phyloP scores from a whole-genome alignment of 2,113 vertebrate genomes.

The Rhombomys opimus region DNA sequence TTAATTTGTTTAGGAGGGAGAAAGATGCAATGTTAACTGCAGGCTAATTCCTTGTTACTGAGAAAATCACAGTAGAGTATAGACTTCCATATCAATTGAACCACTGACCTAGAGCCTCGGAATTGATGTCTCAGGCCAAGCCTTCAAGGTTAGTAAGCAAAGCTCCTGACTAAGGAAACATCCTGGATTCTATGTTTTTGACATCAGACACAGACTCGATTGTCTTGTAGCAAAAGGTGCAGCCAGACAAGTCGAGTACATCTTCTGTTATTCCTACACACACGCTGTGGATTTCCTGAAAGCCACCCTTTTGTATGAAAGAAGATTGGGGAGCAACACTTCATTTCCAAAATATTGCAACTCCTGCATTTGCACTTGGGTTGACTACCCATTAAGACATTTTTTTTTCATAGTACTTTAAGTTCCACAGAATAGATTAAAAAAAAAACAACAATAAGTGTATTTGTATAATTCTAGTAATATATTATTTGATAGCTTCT shows the following conservation, averaged over 20 bases:
- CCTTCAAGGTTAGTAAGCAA: constrained; percentile 80
- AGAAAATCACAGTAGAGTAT: constrained; percentile 78
- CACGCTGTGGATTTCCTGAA: constrained; percentile 72
- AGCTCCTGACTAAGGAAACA: constrained; percentile 71
- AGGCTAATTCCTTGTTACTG: constrained; percentile 90
- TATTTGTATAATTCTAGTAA: neutral
- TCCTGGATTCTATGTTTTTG: constrained; percentile 1
- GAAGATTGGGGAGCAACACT: constrained; percentile 36
- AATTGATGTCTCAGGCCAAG: constrained; percentile 76
- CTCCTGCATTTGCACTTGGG: neutral
- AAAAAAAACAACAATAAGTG: neutral
- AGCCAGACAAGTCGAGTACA: constrained; percentile 65
- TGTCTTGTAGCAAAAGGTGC: constrained; percentile 53
- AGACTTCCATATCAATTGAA: constrained; percentile 69
- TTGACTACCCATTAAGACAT: neutral
- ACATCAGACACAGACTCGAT: neutral
- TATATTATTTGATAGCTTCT: constrained; percentile 54
- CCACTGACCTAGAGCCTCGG: constrained; percentile 80
- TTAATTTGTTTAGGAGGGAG: constrained; percentile 97
- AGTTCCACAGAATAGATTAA: neutral
- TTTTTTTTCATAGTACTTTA: neutral
- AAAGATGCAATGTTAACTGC: constrained; percentile 93
- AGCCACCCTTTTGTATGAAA: neutral
- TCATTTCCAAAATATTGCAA: neutral
- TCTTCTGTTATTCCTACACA: constrained; percentile 61